phyloP scores from a whole-genome alignment of 1,140 invertebrate species.

The Aphelenchoides besseyi region DNA sequence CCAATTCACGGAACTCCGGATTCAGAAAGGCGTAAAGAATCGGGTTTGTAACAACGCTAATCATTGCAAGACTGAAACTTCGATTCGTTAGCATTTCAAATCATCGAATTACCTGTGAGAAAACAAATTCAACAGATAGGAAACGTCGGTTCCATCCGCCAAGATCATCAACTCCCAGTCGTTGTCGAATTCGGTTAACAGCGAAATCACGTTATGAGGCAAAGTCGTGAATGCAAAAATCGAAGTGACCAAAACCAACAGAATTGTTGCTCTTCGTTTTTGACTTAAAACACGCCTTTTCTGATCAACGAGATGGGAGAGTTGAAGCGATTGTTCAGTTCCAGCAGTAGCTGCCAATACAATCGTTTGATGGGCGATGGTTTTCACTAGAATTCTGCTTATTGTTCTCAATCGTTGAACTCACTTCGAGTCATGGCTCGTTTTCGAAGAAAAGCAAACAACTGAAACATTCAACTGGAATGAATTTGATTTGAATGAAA shows the following conservation, averaged over 20 bases:
- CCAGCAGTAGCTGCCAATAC: neutral
- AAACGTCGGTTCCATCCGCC: conserved; percentile 36
- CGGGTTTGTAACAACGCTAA: conserved; percentile 80
- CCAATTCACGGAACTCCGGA: conserved; percentile 50
- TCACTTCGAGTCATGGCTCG: neutral
- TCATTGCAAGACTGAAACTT: conserved; percentile 2
- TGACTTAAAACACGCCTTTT: conserved; percentile 58
- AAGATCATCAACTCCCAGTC: conserved; percentile 23
- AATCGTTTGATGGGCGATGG: neutral
- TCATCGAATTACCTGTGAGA: conserved; percentile 40
- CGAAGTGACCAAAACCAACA: conserved; percentile 92
- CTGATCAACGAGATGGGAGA: neutral
- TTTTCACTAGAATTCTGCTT: neutral
- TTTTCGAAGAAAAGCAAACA: conserved; percentile 3
- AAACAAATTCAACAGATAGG: conserved; percentile 53
- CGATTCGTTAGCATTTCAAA: neutral
- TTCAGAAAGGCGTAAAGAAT: conserved; percentile 96
- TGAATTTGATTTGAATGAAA: neutral
- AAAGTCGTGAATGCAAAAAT: conserved; percentile 92
- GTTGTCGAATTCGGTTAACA: conserved; percentile 75
- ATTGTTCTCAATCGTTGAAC: neutral
- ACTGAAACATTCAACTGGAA: neutral
- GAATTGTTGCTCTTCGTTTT: conserved; percentile 77
- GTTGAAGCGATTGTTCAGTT: neutral
- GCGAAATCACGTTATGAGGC: conserved; percentile 82